These are phyloP conservation scores for Mohoua ochrocephala DNA, from an alignment of 2,113 vertebrate genomes.

Conservation along the genomic window DNA sequence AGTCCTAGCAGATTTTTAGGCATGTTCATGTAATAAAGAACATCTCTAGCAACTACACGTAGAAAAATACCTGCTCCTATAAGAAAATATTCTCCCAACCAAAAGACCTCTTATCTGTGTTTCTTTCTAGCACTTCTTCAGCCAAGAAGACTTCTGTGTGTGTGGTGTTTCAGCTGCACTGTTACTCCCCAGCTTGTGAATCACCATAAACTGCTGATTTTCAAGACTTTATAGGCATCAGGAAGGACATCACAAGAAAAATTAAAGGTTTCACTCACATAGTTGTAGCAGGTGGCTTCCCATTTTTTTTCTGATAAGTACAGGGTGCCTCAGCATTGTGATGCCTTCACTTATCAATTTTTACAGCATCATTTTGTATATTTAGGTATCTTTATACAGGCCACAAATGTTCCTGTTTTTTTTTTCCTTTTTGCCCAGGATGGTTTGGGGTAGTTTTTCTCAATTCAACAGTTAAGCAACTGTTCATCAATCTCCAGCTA, in stretches of 20 bases:
- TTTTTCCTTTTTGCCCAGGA: background rate
- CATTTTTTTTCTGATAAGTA: background rate
- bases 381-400: background rate
- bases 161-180: background rate
- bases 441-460: background rate
- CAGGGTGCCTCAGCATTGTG: rapidly evolving
- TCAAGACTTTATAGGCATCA: background rate
- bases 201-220: background rate
- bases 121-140: background rate
- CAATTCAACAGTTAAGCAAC: background rate
- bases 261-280: background rate
- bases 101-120: background rate
- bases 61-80: background rate
- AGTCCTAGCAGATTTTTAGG: background rate
- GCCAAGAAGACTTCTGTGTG: background rate
- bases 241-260: background rate
- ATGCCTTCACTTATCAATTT: background rate
- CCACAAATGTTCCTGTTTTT: too few relatives aligned
- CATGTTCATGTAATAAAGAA: background rate
- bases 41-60: background rate
- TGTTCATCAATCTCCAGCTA: background rate
- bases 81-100: background rate
- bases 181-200: background rate
- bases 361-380: background rate
- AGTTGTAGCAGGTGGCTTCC: background rate